Conservation (phyloP, 2,888 invertebrate species). For the Ypsolopha scabrella region DNA sequence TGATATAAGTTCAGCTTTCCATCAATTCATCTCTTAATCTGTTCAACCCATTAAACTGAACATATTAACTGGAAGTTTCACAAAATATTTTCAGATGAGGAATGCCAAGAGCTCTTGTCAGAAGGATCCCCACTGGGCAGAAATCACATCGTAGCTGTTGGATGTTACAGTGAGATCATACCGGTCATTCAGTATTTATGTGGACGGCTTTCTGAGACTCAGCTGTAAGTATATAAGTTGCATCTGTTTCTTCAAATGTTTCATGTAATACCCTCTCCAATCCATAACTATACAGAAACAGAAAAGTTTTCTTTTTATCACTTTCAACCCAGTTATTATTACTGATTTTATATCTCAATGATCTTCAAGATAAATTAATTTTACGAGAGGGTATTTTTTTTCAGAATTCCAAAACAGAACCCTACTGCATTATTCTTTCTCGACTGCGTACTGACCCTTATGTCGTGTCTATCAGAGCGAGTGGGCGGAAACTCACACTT, state of each 20-base stretch:
- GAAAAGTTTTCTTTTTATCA: too few species aligned
- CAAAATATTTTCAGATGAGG: conserved; percentile 71
- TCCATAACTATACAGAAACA: too few species aligned
- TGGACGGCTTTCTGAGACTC: conserved; percentile 85
- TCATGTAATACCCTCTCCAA: too few species aligned
- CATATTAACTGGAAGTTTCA: background rate
- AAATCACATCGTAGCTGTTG: conserved; percentile 75
- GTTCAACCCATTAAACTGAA: background rate
- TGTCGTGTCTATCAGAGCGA: conserved; percentile 84
- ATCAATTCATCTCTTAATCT: too few species aligned
- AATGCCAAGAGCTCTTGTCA: conserved; percentile 77
- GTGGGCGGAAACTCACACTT: conserved; percentile 88
- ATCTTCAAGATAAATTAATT: too few species aligned
- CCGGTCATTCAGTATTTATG: conserved; percentile 92
- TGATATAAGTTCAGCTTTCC: too few species aligned
- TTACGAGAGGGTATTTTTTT: conserved; percentile 14
- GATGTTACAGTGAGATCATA: conserved; percentile 91
- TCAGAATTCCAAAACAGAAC: conserved; percentile 72
- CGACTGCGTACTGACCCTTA: conserved; percentile 87
- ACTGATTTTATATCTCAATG: too few species aligned
- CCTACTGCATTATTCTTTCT: conserved; percentile 81
- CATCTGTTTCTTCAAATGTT: too few species aligned
- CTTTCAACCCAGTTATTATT: background rate
- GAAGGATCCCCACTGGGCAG: conserved; percentile 59
- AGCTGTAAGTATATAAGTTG: conserved; percentile 66